Base-by-base conservation (phyloP, 2,888 invertebrate genomes). In the Cordilura impudica region DNA sequence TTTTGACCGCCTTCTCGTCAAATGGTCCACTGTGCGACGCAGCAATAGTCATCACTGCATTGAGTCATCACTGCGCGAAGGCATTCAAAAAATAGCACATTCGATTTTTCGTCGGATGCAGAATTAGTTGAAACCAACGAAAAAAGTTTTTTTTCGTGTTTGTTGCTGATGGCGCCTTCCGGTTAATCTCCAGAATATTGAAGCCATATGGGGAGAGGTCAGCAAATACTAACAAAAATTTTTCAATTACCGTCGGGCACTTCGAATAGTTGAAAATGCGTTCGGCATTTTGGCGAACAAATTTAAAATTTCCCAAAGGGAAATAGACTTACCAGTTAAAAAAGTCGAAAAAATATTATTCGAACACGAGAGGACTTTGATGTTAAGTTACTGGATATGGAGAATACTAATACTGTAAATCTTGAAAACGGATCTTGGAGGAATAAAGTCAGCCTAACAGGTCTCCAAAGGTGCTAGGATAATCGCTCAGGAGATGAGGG, bases 231-330 rank as follows among this genome's bases (percentile, higher is more conserved):
- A 26, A 26, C 26, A 26, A 26, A 5, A 26, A n/a, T n/a, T 26
- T 26, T 26, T 26, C 6, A 26, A 26, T 26, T 26, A 26, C 6
- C 26, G 26, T 6, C 26, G 26, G 4, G 4, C 4, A 26, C 35
- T 54, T 10, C 39, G 53, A 14, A 54, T 54, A 14, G 49, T 60
- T 19, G 60, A 70, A 70, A 70, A 70, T 6, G 26, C 26, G 6
- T 26, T 26, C 6, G 26, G 26, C 3, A 26, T 26, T 6, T 26
- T 26, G 6, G 51, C 71, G 10, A 71, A 53, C 16, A 61, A 60
- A 39, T 71, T 71, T 18, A 39, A 43, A 51, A 61, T 71, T 23
- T 60, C 61, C 19, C 61, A 71, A 60, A 60, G 19, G 16, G 71
- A 71, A 21, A 60, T 71, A 19, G 60, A 53, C 39, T 53, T 71